phyloP scores from a whole-genome alignment of 1,140 invertebrate species.

The Platyscapa corneri region DNA sequence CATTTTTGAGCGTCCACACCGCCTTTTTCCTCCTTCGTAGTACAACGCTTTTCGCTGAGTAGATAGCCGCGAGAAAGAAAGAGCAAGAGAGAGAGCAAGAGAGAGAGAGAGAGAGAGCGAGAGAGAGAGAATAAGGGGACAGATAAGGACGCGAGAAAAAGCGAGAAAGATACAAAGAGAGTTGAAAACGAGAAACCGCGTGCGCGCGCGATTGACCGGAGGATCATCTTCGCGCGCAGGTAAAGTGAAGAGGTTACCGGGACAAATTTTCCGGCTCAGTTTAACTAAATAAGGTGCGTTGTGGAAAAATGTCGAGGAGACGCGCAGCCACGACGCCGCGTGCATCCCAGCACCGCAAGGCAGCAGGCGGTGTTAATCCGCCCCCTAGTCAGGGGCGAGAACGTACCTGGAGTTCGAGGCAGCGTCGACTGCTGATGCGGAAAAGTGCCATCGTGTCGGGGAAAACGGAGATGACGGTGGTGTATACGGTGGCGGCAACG shows the following conservation, averaged over 20 bases:
- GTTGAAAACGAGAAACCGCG: not conserved
- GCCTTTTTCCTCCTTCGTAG: not conserved
- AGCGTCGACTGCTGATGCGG: constrained; percentile 66
- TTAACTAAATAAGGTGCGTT: too few relatives aligned
- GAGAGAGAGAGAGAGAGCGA: constrained; percentile 8
- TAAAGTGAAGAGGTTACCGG: not conserved
- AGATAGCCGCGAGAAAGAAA: not conserved
- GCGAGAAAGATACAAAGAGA: constrained; percentile 9
- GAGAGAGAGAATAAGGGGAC: not conserved
- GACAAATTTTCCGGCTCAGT: too few relatives aligned
- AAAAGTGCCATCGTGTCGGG: constrained; percentile 70
- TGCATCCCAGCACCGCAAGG: not conserved
- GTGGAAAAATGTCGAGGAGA: not conserved
- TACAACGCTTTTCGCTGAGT: not conserved
- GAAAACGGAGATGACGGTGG: too few relatives aligned
- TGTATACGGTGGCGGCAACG: not conserved
- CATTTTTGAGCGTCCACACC: too few relatives aligned
- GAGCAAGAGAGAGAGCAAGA: constrained; percentile 18
- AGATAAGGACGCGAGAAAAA: not conserved
- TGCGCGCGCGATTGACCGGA: not conserved
- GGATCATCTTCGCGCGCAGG: not conserved
- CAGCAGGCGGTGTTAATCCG: not conserved
- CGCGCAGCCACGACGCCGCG: constrained; percentile 10
- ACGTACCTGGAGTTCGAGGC: constrained; percentile 67
- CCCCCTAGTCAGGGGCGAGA: not conserved